Evolutionary conservation across 2,888 invertebrate species (phyloP).

Genomic region (Ceratothoa steindachneri): DNA sequence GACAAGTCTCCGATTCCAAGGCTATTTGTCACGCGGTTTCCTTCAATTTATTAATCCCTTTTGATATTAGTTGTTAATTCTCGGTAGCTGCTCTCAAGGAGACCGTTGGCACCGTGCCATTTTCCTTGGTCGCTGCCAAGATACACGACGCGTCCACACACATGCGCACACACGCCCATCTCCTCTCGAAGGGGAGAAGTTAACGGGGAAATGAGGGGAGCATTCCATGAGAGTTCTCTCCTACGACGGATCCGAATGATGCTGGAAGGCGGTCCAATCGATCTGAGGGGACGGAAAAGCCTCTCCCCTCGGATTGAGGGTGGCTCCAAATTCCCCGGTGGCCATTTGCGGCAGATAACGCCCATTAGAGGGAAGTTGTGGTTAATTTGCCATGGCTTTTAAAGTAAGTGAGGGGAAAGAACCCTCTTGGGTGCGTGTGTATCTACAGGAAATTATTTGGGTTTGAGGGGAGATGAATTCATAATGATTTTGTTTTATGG

Average conservation of each 20-base stretch:
- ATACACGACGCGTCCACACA: no score
- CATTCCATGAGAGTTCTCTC: background rate
- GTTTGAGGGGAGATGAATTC: background rate
- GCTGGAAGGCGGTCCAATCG: conserved; percentile 2
- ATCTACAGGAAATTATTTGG: background rate
- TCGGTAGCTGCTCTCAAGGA: no score
- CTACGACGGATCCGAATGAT: no score
- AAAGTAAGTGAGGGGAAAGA: background rate
- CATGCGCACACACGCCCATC: no score
- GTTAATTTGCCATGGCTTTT: background rate
- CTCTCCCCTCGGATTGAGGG: background rate
- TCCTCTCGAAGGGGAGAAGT: no score
- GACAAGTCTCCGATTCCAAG: no score
- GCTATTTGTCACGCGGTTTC: no score
- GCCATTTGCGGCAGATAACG: background rate
- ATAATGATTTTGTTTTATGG: background rate
- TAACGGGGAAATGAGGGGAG: background rate
- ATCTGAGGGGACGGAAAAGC: background rate
- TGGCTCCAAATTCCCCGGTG: background rate
- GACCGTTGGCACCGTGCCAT: no score
- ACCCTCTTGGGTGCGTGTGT: no score
- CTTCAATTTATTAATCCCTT: no score
- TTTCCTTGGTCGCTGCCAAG: no score
- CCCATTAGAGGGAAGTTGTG: conserved; percentile 8
- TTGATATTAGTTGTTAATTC: no score